Percentiles rank a stretch among this genome's conserved stretches.
These are phyloP conservation scores for Nerophis ophidion DNA, from an alignment of 2,113 vertebrate genomes.

Conservation along the genomic window DNA sequence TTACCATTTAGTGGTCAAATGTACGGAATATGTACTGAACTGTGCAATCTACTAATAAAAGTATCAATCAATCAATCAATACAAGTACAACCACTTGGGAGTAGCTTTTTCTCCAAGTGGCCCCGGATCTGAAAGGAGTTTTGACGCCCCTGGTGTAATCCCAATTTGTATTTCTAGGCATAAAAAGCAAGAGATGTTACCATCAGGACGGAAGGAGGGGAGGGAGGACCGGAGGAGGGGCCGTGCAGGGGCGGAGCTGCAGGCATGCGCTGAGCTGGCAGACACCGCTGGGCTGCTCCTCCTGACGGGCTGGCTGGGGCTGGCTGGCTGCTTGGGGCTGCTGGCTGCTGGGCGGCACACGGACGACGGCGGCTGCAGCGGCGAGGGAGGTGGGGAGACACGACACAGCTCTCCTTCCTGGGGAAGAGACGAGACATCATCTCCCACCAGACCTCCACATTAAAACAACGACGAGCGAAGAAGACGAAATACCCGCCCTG, in stretches of 20 bases:
- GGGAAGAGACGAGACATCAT: conserved; percentile 32
- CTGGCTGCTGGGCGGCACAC: conserved; percentile 64
- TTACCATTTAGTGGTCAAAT: no score
- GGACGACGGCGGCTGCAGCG: conserved; percentile 26
- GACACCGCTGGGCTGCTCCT: conserved; percentile 59
- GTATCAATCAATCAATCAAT: no score
- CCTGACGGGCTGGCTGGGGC: conserved; percentile 71
- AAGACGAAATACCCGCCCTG: conserved; percentile 27
- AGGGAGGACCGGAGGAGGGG: conserved; percentile 2
- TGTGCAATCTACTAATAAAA: no score
- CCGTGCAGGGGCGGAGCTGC: conserved; percentile 68
- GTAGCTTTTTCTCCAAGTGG: no score
- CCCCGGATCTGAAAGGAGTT: no score
- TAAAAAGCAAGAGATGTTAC: conserved; percentile 14
- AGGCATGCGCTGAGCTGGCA: conserved; percentile 78
- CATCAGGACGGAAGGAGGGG: conserved; percentile 20
- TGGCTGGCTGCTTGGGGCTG: conserved; percentile 51
- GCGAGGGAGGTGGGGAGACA: conserved; percentile 53
- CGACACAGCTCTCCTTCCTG: conserved; percentile 7
- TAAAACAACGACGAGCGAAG: not conserved
- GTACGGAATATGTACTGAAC: no score
- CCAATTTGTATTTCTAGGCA: no score
- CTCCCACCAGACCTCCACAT: conserved; percentile 12
- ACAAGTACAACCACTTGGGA: no score
- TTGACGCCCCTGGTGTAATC: no score